Conservation (phyloP, 2,888 invertebrate species). For the Phlogophora meticulosa region DNA sequence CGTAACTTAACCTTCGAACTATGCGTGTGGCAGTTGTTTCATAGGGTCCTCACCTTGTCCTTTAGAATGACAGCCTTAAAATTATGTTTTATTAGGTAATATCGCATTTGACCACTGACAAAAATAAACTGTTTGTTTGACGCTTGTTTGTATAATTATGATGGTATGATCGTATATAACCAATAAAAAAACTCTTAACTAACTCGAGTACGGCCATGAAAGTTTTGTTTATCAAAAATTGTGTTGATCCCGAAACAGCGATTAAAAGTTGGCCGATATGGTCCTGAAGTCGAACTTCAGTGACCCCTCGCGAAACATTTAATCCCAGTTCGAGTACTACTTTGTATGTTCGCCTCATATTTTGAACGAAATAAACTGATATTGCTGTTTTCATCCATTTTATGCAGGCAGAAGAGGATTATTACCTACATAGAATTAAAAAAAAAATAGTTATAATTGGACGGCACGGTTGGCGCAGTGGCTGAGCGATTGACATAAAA, state of each 20-base stretch:
- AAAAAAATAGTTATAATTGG: too few species aligned
- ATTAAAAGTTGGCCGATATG: slow-evolving; percentile 59
- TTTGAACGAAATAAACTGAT: slow-evolving; percentile 18
- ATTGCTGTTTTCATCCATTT: neutral
- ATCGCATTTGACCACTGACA: too few species aligned
- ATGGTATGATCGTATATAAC: slow-evolving; percentile 10
- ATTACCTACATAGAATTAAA: too few species aligned
- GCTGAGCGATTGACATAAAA: too few species aligned
- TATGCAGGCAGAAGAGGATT: neutral
- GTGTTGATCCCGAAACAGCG: slow-evolving; percentile 46
- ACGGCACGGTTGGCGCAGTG: too few species aligned
- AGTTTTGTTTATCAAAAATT: slow-evolving; percentile 52
- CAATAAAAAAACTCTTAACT: slow-evolving; percentile 12
- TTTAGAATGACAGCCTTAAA: too few species aligned
- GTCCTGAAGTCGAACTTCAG: slow-evolving; percentile 47
- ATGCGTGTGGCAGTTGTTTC: too few species aligned
- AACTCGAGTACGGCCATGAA: slow-evolving; percentile 12
- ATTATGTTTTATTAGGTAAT: too few species aligned
- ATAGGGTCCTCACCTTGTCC: too few species aligned
- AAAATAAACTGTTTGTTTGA: neutral
- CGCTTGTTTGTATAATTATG: neutral
- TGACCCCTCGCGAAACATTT: slow-evolving; percentile 53
- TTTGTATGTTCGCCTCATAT: slow-evolving; percentile 30
- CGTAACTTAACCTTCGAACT: too few species aligned
- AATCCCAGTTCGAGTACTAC: slow-evolving; percentile 35